Conservation (phyloP, 2,888 invertebrate genomes). For the Odontomyia ornata region DNA sequence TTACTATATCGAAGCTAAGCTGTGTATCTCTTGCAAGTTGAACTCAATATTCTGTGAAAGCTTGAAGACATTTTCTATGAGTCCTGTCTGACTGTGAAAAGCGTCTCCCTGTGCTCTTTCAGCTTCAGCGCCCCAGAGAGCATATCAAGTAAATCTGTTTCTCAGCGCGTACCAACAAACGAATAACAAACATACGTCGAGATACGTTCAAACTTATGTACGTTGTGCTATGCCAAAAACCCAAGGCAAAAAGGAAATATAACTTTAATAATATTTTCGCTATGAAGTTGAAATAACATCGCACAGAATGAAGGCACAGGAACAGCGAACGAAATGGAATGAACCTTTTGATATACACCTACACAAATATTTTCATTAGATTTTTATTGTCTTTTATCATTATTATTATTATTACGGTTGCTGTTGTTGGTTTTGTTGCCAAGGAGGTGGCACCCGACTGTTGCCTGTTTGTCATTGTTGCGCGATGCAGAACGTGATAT, state of each 20-base stretch:
- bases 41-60: constrained; percentile 16
- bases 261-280: constrained; percentile 49
- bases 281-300: constrained; percentile 50
- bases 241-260: constrained; percentile 41
- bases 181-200: too few species aligned
- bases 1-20: not conserved
- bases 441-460: constrained; percentile 19
- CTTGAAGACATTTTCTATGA: constrained; percentile 22
- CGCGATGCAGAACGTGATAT: too few species aligned
- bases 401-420: constrained; percentile 41
- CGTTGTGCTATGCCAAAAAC: constrained; percentile 37
- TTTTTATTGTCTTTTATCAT: constrained; percentile 40
- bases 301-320: constrained; percentile 44
- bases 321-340: constrained; percentile 41
- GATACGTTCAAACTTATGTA: not conserved
- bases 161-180: not conserved
- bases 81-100: not conserved
- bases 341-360: constrained; percentile 43
- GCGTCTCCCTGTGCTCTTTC: too few species aligned
- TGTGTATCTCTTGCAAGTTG: not conserved
- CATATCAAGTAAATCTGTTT: constrained; percentile 18
- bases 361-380: constrained; percentile 42
- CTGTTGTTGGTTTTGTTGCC: constrained; percentile 23
- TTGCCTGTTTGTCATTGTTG: constrained; percentile 41
- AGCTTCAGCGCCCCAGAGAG: too few species aligned